Evolutionary conservation across 2,888 invertebrate species (phyloP).

Genomic region (Metopia argyrocephala): DNA sequence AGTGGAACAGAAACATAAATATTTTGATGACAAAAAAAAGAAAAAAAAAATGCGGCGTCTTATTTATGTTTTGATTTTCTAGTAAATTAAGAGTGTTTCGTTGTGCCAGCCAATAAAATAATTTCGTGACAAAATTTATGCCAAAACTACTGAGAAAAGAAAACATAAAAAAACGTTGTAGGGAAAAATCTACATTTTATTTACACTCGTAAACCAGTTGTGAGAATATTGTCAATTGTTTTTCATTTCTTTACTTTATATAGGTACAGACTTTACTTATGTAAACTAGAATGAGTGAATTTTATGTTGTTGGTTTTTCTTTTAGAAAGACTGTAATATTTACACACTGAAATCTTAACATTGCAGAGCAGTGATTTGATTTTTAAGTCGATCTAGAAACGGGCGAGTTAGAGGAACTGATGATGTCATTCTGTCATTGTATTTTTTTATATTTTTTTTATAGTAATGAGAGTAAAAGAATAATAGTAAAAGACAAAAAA

Average conservation of each 20-base stretch:
- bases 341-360: too few species aligned
- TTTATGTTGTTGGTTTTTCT: background rate
- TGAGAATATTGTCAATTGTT: constrained; percentile 16
- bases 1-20: background rate
- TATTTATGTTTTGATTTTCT: too few species aligned
- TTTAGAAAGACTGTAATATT: too few species aligned
- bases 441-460: too few species aligned
- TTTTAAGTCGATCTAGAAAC: too few species aligned
- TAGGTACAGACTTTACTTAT: background rate
- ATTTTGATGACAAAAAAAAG: background rate
- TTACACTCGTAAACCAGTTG: background rate
- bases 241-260: background rate
- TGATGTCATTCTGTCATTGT: too few species aligned
- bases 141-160: background rate
- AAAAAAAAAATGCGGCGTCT: background rate
- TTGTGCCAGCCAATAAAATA: constrained; percentile 25
- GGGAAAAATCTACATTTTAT: constrained; percentile 24
- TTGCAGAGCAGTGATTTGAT: too few species aligned
- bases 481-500: too few species aligned
- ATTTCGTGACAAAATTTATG: constrained; percentile 28
- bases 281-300: background rate
- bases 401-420: too few species aligned
- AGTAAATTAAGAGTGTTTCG: too few species aligned
- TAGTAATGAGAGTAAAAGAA: too few species aligned
- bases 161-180: background rate